Percentiles rank a stretch among this genome's conserved stretches.
Conservation (phyloP, 2,888 invertebrate genomes). For the Theretra japonica region DNA sequence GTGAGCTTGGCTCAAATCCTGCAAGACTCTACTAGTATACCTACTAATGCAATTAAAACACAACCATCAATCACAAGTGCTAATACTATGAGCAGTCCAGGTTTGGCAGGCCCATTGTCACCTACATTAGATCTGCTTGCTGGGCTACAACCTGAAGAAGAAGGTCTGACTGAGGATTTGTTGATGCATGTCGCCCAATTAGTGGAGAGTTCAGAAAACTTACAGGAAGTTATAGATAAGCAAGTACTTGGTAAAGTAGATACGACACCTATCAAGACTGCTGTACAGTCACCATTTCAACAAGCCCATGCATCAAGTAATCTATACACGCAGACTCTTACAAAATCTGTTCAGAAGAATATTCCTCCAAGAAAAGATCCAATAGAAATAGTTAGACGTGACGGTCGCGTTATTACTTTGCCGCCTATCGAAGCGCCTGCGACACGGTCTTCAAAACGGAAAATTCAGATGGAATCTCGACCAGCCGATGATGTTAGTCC, state of each 20-base stretch:
- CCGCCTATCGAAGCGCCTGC: conserved; percentile 94
- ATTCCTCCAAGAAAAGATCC: conserved; percentile 80
- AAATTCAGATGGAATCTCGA: conserved; percentile 75
- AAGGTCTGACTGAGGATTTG: conserved; percentile 88
- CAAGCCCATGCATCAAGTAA: conserved; percentile 47
- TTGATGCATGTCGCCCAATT: conserved; percentile 90
- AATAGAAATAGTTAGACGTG: conserved; percentile 89
- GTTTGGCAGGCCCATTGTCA: conserved; percentile 82
- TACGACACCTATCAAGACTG: conserved; percentile 53
- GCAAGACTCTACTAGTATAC: conserved; percentile 69
- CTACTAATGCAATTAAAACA: conserved; percentile 59
- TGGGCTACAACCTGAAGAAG: conserved; percentile 86
- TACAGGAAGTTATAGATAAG: conserved; percentile 90
- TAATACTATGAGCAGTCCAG: conserved; percentile 76
- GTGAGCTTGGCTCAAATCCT: conserved; percentile 79
- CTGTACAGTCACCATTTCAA: conserved; percentile 52
- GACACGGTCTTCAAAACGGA: conserved; percentile 89
- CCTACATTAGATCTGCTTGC: conserved; percentile 85
- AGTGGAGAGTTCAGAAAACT: conserved; percentile 87
- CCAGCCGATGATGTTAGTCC: conserved; percentile 40
- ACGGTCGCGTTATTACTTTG: conserved; percentile 90
- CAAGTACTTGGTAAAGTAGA: conserved; percentile 84
- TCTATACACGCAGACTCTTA: conserved; percentile 60
- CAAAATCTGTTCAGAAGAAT: conserved; percentile 61
- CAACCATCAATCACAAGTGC: conserved; percentile 63